Evolutionary conservation across 1,140 invertebrate genomes (phyloP).

Genomic region (Artemia franciscana): DNA sequence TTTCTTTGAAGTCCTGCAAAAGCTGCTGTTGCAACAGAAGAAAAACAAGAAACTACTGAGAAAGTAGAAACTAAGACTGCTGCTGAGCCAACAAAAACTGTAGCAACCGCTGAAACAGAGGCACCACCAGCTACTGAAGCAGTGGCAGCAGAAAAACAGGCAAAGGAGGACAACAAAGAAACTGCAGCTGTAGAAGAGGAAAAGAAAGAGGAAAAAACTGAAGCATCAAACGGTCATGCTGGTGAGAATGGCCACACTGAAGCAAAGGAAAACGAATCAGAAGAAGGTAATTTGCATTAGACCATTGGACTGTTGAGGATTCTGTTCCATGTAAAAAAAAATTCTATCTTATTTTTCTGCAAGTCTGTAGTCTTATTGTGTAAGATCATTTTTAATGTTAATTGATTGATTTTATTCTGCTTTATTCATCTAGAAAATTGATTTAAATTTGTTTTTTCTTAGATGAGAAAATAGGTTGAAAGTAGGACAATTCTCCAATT

Average conservation of each 20-base stretch:
- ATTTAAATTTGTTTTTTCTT: too few species aligned
- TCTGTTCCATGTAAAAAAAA: too few species aligned
- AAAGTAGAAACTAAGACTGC: not conserved
- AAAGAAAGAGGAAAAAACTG: not conserved
- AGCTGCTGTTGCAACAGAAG: not conserved
- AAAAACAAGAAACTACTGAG: not conserved
- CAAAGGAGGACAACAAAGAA: not conserved
- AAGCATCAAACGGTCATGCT: not conserved
- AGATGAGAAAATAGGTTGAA: too few species aligned
- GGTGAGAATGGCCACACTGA: not conserved
- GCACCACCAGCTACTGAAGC: not conserved
- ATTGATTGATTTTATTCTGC: too few species aligned
- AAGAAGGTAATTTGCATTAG: too few species aligned
- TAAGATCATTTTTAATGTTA: too few species aligned
- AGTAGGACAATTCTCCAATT: too few species aligned
- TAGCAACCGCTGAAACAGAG: not conserved
- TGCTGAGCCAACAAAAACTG: not conserved
- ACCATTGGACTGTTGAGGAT: too few species aligned
- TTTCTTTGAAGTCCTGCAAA: not conserved
- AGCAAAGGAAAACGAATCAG: too few species aligned
- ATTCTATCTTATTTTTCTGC: too few species aligned
- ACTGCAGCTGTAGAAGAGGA: not conserved
- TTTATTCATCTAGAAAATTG: too few species aligned
- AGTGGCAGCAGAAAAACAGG: not conserved
- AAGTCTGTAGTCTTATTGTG: too few species aligned